phyloP scores from a whole-genome alignment of 2,797 vertebrate species.

The Discoglossus pictus region DNA sequence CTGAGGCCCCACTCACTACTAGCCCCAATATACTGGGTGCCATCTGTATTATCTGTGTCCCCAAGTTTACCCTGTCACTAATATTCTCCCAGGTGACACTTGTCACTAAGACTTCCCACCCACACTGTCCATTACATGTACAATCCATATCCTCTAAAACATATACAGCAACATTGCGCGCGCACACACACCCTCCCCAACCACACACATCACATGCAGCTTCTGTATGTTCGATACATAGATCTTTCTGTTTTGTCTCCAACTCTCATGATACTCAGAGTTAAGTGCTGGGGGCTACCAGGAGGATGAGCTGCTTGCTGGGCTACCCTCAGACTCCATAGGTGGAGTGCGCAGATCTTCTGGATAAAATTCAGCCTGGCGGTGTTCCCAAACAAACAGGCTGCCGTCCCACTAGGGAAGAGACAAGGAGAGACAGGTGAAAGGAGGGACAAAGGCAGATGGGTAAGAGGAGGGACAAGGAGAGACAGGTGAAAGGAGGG shows the following conservation, averaged over 20 bases:
- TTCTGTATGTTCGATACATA: neutral
- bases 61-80: neutral
- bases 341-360: constrained; percentile 70
- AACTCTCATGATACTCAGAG: neutral
- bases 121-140: too few relatives aligned
- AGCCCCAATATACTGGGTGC: neutral
- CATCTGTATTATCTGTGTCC: neutral
- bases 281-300: constrained; percentile 50
- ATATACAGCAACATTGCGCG: too few relatives aligned
- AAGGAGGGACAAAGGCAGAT: neutral
- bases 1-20: neutral
- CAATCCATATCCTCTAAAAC: too few relatives aligned
- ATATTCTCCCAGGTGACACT: too few relatives aligned
- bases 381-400: constrained; percentile 86
- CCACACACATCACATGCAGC: too few relatives aligned
- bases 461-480: neutral
- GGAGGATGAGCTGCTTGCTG: constrained; percentile 47
- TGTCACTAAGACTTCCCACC: too few relatives aligned
- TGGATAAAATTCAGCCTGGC: constrained; percentile 77
- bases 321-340: constrained; percentile 17
- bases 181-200: too few relatives aligned
- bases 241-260: neutral
- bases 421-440: neutral
- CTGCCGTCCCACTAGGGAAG: constrained; percentile 84
- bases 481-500: neutral